These are phyloP conservation scores for Esox niger DNA, from an alignment of 2,113 vertebrate genomes.

Conservation along the genomic window DNA sequence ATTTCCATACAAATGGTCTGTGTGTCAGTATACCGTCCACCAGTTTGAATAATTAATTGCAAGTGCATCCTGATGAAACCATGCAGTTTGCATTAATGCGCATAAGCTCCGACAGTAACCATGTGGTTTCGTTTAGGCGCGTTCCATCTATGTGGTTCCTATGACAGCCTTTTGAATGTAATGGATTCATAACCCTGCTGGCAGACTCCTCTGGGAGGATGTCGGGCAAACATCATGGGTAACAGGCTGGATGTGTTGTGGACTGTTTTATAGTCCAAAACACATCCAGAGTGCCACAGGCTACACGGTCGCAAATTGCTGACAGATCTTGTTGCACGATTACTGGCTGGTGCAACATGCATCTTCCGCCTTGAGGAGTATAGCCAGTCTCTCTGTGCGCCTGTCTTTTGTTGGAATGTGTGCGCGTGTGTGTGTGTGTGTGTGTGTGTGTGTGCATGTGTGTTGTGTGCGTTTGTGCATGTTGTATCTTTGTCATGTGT, in stretches of 20 bases:
- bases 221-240: conserved; percentile 41
- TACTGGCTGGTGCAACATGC: conserved; percentile 17
- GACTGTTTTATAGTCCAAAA: not conserved
- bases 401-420: not conserved
- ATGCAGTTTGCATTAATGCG: not conserved
- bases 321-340: conserved; percentile 45
- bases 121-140: conserved; percentile 55
- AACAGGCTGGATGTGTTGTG: conserved; percentile 13
- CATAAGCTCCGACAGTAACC: conserved; percentile 19
- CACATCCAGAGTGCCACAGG: conserved; percentile 47
- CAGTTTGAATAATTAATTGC: not conserved
- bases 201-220: conserved; percentile 36
- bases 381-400: not conserved
- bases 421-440: not conserved
- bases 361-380: conserved; percentile 23
- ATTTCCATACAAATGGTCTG: not conserved
- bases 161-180: conserved; percentile 28
- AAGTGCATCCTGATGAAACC: not conserved
- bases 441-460: not conserved
- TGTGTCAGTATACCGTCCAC: conserved; percentile 5
- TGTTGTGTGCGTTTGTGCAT: too few relatives aligned
- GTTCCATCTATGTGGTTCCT: conserved; percentile 24
- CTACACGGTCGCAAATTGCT: conserved; percentile 55
- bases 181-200: conserved; percentile 29
- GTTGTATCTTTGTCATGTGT: too few relatives aligned